phyloP scores from a whole-genome alignment of 1,140 invertebrate genomes.

The Brachionus rotundiformis region DNA sequence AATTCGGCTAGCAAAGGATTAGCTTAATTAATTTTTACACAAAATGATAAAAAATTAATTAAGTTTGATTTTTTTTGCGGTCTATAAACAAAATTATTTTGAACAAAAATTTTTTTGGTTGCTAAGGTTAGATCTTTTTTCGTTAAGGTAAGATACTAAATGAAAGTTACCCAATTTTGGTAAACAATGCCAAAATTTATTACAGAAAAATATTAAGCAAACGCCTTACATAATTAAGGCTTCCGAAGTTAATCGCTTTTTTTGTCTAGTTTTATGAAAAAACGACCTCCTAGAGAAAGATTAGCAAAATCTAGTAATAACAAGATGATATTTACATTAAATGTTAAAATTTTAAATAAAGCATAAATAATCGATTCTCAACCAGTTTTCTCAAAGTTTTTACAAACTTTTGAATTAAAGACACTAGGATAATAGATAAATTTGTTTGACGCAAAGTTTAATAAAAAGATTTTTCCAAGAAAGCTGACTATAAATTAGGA shows the following conservation, averaged over 20 bases:
- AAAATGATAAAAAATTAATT: too few species aligned
- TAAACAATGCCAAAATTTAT: neutral
- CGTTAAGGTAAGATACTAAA: neutral
- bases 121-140: neutral
- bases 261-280: neutral
- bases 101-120: neutral
- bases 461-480: neutral
- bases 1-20: too few species aligned
- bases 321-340: neutral
- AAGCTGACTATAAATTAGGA: neutral
- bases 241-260: neutral
- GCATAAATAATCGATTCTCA: conserved; percentile 13
- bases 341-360: conserved; percentile 22
- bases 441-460: neutral
- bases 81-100: neutral
- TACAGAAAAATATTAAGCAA: too few species aligned
- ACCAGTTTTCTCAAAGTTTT: conserved; percentile 14
- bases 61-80: neutral
- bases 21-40: too few species aligned
- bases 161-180: neutral
- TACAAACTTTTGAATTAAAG: neutral
- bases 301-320: neutral
- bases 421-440: neutral
- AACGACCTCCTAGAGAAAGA: neutral
- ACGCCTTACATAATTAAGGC: too few species aligned